These are phyloP conservation scores for Phalangium opilio DNA, from an alignment of 2,888 invertebrate genomes.

Conservation along the genomic window DNA sequence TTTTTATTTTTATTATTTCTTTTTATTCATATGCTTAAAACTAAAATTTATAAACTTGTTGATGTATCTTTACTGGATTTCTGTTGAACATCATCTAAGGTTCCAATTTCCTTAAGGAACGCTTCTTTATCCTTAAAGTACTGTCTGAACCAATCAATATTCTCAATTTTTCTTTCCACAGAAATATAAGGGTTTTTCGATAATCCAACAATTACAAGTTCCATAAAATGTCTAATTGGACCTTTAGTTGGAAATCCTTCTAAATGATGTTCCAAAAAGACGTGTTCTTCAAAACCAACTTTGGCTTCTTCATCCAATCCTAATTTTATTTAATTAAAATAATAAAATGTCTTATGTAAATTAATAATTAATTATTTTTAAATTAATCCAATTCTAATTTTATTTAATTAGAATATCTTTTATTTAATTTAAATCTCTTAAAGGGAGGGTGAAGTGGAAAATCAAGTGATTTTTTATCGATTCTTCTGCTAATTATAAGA, in stretches of 20 bases:
- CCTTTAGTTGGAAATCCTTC: conserved; percentile 80
- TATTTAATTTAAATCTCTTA: too few relatives aligned
- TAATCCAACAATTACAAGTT: conserved; percentile 78
- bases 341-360: too few relatives aligned
- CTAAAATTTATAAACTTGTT: too few relatives aligned
- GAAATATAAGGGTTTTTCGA: conserved; percentile 87
- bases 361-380: too few relatives aligned
- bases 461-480: too few relatives aligned
- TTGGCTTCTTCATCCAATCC: conserved; percentile 38
- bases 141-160: conserved; percentile 78
- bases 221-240: conserved; percentile 93
- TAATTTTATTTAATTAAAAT: conserved; percentile 18
- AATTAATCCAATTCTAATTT: too few relatives aligned
- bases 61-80: too few relatives aligned
- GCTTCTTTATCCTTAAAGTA: conserved; percentile 70
- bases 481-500: too few relatives aligned
- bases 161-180: conserved; percentile 68
- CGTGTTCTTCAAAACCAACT: conserved; percentile 77
- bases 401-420: too few relatives aligned
- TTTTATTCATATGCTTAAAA: too few relatives aligned
- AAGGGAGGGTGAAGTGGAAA: too few relatives aligned
- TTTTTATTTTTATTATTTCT: too few relatives aligned
- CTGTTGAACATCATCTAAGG: conserved; percentile 19
- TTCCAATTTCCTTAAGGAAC: conserved; percentile 49
- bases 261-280: conserved; percentile 74